Conservation (phyloP, 2,888 invertebrate genomes). For the Eupithecia exiguata region DNA sequence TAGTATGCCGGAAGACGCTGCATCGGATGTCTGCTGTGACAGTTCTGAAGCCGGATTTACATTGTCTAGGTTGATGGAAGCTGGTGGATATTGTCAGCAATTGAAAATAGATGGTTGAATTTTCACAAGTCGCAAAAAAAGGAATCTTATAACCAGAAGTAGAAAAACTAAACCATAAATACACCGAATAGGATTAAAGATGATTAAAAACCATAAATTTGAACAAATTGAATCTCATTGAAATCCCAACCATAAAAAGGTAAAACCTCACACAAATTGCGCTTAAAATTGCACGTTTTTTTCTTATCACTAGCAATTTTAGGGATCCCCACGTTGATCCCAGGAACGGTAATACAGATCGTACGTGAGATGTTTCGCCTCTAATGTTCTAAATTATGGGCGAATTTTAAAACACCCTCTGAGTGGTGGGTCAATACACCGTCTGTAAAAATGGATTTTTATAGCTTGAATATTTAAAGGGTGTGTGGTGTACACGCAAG, state of each 20-base stretch:
- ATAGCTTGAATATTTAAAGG: conserved; percentile 22
- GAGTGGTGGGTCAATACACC: conserved; percentile 50
- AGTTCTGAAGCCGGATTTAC: conserved; percentile 24
- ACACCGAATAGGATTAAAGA: not conserved
- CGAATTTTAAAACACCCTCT: conserved; percentile 65
- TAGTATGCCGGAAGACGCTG: conserved; percentile 61
- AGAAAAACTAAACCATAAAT: not conserved
- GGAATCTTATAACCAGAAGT: not conserved
- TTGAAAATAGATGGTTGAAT: not conserved
- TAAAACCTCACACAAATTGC: conserved; percentile 44
- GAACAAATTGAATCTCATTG: conserved; percentile 29
- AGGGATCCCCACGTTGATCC: conserved; percentile 61
- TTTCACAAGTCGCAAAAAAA: not conserved
- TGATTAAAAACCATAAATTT: not conserved
- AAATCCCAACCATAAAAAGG: conserved; percentile 35
- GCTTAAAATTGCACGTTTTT: conserved; percentile 50
- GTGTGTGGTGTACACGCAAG: conserved; percentile 8
- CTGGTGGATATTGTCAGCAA: not conserved
- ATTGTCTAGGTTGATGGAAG: conserved; percentile 17
- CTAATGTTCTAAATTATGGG: conserved; percentile 68
- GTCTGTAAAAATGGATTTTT: conserved; percentile 54
- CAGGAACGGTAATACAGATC: conserved; percentile 75
- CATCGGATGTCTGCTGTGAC: conserved; percentile 49
- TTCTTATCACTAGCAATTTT: conserved; percentile 66
- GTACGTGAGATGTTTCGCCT: conserved; percentile 76